phyloP scores from a whole-genome alignment of 92 coral and sea anemone genomes.

The Pocillopora grandis region DNA sequence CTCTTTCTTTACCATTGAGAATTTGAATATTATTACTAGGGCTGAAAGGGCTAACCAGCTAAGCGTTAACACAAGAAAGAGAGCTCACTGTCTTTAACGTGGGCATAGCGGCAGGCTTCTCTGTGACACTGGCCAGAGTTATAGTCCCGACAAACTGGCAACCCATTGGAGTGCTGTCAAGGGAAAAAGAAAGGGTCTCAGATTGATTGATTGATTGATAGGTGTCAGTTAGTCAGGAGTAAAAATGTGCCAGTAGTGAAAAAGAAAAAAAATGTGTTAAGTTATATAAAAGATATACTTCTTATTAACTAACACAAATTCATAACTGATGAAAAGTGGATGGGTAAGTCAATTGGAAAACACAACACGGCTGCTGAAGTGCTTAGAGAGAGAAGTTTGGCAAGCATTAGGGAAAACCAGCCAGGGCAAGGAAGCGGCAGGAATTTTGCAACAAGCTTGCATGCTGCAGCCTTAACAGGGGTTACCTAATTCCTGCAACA shows the following conservation, averaged over 20 bases:
- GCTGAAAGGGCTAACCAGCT: constrained; percentile 44
- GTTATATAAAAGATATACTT: not conserved
- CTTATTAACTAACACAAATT: constrained; percentile 5
- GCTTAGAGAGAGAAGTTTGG: not conserved
- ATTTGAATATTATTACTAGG: not conserved
- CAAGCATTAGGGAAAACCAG: constrained; percentile 3
- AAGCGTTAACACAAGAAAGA: constrained; percentile 61
- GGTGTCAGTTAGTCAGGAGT: constrained; percentile 35
- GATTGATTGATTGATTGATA: constrained; percentile 39
- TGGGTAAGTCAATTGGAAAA: constrained; percentile 9
- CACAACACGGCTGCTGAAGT: not conserved
- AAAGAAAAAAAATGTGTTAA: not conserved
- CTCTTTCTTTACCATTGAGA: not conserved
- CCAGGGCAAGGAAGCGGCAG: constrained; percentile 23
- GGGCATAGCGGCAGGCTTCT: constrained; percentile 99
- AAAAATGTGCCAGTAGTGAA: constrained; percentile 33
- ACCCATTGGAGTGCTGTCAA: constrained; percentile 90
- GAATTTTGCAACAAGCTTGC: constrained; percentile 29
- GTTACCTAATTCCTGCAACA: constrained; percentile 1
- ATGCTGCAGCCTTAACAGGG: not conserved
- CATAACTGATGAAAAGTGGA: not conserved
- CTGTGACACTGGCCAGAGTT: constrained; percentile 99
- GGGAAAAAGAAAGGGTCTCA: constrained; percentile 73
- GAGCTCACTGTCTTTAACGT: constrained; percentile 99
- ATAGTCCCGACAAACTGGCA: constrained; percentile 99